A percentile compares a stretch with the other conserved stretches of the same genome.
These are phyloP conservation scores for Cettia cetti DNA, from an alignment of 2,113 vertebrate species.

Conservation along the genomic window DNA sequence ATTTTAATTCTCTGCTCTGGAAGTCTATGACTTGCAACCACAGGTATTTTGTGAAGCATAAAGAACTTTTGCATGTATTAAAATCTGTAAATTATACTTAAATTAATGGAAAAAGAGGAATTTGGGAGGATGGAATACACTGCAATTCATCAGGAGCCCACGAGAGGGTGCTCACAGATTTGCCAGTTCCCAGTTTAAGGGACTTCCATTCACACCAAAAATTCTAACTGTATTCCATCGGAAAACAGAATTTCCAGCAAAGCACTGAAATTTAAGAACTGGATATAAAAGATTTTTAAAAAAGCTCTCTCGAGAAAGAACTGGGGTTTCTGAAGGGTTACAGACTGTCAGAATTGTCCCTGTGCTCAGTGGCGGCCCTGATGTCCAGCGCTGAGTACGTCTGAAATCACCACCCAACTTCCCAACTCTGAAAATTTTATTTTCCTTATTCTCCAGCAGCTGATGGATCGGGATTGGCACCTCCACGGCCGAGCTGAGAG, in stretches of 20 bases:
- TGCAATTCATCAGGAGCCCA: neutral
- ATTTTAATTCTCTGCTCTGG: neutral
- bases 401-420: neutral
- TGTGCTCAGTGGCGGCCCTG: rapidly evolving
- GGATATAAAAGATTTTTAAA: rapidly evolving
- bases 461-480: neutral
- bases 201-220: neutral
- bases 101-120: neutral
- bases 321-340: neutral
- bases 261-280: neutral
- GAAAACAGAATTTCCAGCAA: neutral
- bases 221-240: rapidly evolving
- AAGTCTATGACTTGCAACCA: neutral
- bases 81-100: neutral
- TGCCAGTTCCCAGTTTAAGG: neutral
- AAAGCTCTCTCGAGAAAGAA: neutral
- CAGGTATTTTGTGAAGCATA: neutral
- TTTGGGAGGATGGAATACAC: neutral
- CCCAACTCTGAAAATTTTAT: neutral
- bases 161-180: slow-evolving; percentile 39
- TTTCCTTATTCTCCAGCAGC: neutral
- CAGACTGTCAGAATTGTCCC: neutral
- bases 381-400: neutral
- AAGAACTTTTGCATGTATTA: neutral
- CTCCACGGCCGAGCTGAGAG: neutral